Evolutionary conservation across 2,797 vertebrate species (phyloP), one percentile per base, ranked within the genome.

Genomic region (Mus spretus): DNA sequence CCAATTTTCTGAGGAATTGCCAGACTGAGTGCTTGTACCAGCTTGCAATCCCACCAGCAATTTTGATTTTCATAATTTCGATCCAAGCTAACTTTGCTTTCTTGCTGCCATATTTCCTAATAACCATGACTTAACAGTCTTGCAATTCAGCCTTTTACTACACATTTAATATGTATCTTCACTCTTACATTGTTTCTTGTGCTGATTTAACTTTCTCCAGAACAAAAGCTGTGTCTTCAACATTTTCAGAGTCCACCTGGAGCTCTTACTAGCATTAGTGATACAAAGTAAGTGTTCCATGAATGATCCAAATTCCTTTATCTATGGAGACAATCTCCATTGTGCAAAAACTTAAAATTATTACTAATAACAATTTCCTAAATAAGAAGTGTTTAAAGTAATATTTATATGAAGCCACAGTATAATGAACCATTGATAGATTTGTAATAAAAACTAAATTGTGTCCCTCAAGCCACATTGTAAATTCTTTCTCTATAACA

Each of bases 301-400:
- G 75, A 91, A 90, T 80, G 28, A 91, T 79, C 15, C 92, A 96
- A 97, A 89, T 74, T 37, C 50, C 55, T 88, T 93, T 88, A 84
- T 77, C 22, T 1, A 70, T 70, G 15, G n/a, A 70, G 10, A 44
- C 28, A 40, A 37, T 80, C 37, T 90, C 93, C 63, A 80, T 2
- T 77, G 37, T 53, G 17, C 47, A 90, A 77, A 89, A 93, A 75
- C 8, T 12, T 57, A 9, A 80, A 59, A 80, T 92, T 37, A 57
- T 40, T 55, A 40, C 14, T 55, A 50, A 55, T 26, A 57, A 20
- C 63, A 89, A 65, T 90, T 87, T 93, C 44, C 85, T 95, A 90
- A 90, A 81, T 77, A 14, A 81, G 40, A 93, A 40, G 0, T 53
- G 12, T 89, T 93, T n/a, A 61, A 94, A 57, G 10, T 92, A 77